Evolutionary conservation across 30 jellyfish, hydroid and myxozoan species (phyloP).

Genomic region (Cassiopea xamachana): DNA sequence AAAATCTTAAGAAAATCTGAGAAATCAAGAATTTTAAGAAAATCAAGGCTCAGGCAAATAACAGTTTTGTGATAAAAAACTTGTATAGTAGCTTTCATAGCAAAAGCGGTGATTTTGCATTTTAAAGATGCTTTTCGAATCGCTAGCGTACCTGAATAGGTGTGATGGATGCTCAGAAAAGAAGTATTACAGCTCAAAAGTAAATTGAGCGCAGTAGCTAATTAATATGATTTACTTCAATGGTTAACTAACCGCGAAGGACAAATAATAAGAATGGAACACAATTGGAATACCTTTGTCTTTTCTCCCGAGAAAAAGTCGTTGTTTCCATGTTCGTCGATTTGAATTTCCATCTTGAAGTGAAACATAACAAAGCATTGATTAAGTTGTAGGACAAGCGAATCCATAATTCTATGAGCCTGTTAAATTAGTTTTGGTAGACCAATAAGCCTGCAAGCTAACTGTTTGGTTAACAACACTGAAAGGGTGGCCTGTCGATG

Average conservation of each 20-base stretch:
- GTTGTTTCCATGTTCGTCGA: conserved; percentile 89
- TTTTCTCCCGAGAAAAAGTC: conserved; percentile 70
- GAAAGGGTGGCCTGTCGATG: conserved; percentile 10
- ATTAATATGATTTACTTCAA: neutral
- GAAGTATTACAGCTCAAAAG: neutral
- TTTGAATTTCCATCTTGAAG: conserved; percentile 68
- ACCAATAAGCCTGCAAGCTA: conserved; percentile 20
- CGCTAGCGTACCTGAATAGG: neutral
- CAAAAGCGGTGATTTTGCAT: neutral
- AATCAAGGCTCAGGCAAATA: no score
- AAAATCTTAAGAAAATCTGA: no score
- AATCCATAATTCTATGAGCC: conserved; percentile 18
- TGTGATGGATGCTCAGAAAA: neutral
- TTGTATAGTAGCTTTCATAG: neutral
- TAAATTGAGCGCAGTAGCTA: neutral
- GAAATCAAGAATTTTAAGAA: no score
- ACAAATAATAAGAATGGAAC: neutral
- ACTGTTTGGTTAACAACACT: neutral
- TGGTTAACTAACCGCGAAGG: neutral
- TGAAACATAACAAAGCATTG: conserved; percentile 1
- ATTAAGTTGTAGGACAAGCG: neutral
- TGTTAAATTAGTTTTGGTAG: conserved; percentile 6
- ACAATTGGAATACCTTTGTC: conserved; percentile 52
- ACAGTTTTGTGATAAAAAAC: no score
- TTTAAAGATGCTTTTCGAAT: neutral